Evolutionary conservation across 2,888 invertebrate species (phyloP).

Genomic region (Latrodectus hesperus): DNA sequence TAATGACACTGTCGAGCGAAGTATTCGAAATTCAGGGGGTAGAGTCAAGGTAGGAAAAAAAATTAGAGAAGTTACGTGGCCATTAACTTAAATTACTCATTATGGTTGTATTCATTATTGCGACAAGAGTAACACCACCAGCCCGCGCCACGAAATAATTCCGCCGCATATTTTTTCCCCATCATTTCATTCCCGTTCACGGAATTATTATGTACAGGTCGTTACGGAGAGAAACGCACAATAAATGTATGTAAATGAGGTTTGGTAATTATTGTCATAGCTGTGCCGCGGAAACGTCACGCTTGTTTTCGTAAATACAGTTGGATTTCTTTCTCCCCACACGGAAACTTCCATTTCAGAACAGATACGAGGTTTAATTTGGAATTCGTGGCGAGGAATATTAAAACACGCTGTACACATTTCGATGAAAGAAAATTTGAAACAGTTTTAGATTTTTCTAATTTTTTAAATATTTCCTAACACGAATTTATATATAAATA

Average conservation of each 20-base stretch:
- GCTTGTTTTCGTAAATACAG: constrained; percentile 36
- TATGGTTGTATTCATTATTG: constrained; percentile 67
- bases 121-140: constrained; percentile 48
- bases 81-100: constrained; percentile 68
- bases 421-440: too few species aligned
- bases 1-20: constrained; percentile 35
- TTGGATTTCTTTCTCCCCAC: neutral
- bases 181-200: constrained; percentile 34
- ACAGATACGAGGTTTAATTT: neutral
- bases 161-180: constrained; percentile 18
- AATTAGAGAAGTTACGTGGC: constrained; percentile 50
- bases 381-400: neutral
- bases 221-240: constrained; percentile 24
- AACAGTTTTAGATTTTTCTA: too few species aligned
- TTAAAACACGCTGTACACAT: neutral
- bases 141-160: neutral
- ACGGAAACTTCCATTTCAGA: neutral
- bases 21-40: constrained; percentile 15
- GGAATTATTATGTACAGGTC: constrained; percentile 48
- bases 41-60: constrained; percentile 7
- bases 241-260: constrained; percentile 66
- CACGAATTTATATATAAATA: too few species aligned
- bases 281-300: constrained; percentile 39
- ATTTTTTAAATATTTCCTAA: too few species aligned
- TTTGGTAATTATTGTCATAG: constrained; percentile 65